These are phyloP conservation scores for Neogale vison DNA, from an alignment of 2,113 vertebrate species.

Conservation along the genomic window DNA sequence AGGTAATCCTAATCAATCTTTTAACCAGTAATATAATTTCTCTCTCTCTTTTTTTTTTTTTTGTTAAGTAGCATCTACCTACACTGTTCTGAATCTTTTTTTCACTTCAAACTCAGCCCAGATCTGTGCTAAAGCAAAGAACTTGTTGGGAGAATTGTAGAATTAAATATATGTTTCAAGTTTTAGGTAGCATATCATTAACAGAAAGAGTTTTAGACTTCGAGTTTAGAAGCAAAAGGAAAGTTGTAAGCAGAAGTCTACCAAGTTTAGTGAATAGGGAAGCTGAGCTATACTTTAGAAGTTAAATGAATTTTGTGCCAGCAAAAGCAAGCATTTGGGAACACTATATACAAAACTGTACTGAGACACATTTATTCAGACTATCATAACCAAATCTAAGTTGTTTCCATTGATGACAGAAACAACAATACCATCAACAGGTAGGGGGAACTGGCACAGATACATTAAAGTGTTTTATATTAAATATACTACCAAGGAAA, in stretches of 20 bases:
- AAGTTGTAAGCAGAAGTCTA: neutral
- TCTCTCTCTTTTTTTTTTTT: constrained; percentile 20
- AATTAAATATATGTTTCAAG: constrained; percentile 38
- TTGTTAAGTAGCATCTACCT: neutral
- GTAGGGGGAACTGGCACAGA: neutral
- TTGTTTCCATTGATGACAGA: constrained; percentile 42
- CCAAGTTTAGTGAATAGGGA: neutral
- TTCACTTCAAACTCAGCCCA: constrained; percentile 20
- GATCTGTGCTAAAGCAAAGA: constrained; percentile 24
- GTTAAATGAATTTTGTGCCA: neutral
- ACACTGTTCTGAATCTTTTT: constrained; percentile 14
- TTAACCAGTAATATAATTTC: constrained; percentile 50
- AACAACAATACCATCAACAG: constrained; percentile 30
- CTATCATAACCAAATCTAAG: constrained; percentile 44
- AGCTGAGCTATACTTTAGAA: neutral
- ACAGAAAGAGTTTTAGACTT: neutral
- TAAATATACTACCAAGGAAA: constrained; percentile 19
- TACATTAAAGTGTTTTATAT: neutral
- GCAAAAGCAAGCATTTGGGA: constrained; percentile 34
- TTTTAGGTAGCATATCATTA: constrained; percentile 32
- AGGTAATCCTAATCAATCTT: constrained; percentile 73
- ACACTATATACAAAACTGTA: constrained; percentile 22
- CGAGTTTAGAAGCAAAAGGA: constrained; percentile 25
- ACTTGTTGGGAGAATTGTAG: neutral
- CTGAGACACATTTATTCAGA: constrained; percentile 10